Base-by-base conservation (phyloP, 2,113 vertebrate species). In the Oophaga pumilio region DNA sequence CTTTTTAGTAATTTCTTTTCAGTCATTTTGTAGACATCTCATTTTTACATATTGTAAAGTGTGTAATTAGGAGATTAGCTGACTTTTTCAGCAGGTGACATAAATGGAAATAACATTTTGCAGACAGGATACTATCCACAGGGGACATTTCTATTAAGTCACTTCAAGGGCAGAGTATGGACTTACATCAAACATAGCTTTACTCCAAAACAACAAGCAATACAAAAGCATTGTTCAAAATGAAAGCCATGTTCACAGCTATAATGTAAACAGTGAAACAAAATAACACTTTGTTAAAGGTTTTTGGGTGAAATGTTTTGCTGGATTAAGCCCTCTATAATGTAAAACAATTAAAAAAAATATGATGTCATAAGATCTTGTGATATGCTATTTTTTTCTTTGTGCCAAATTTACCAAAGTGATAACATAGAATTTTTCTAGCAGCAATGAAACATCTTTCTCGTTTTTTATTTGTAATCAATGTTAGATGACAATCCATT, bases 111-210 rank as follows among this genome's bases (percentile, higher is more conserved):
- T 86, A 74, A 78, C 43, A 68, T 20, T 24, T 28, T 66, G 73
- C 74, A 86, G 59, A 53, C 84, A 86, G 84, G 84, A 86, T 78
- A 9, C 43, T 6, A 66, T 4, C 84, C 22, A 66, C 74, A 66
- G 84, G 84, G 84, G 74, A 66, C 50, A 11, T 66, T 86, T 77
- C 73, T 86, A 86, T 78, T 77, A 86, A 66, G 84, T 86, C 74
- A 86, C 84, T 20, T 77, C 33, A 60, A 66, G 59, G 33, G 52
- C 59, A 77, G 59, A 77, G 9, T 78, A 76, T 66, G 74, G 73
- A 85, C 84, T 85, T 77, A 78, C 73, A 60, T 85, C 84, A 77
- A 77, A 86, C 73, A 66, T 66, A 20, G 10, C 43, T 86, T 26
- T 6, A 43, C 73, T 77, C 57, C n/a, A 86, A 77, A 76, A 86